These are phyloP conservation scores for Sturnira hondurensis DNA, from an alignment of 2,113 vertebrate genomes.

Conservation along the genomic window DNA sequence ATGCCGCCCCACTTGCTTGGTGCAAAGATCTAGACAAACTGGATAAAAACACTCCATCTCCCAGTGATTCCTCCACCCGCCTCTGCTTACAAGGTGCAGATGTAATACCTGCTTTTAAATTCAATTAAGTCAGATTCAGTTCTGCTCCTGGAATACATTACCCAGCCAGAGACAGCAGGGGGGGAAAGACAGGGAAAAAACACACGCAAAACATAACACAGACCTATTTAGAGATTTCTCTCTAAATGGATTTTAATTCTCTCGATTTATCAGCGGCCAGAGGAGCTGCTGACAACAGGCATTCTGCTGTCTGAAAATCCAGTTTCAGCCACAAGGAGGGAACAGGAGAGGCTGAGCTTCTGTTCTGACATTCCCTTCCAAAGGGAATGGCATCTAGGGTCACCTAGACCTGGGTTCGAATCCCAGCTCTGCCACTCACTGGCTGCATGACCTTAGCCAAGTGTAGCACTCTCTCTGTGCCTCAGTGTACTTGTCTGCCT, in stretches of 20 bases:
- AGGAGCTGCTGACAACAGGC: constrained; percentile 36
- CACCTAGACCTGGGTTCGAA: not conserved
- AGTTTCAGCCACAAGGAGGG: not conserved
- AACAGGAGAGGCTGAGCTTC: not conserved
- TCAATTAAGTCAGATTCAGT: constrained; percentile 83
- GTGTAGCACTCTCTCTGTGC: not conserved
- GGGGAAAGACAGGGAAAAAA: not conserved
- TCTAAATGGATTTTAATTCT: constrained; percentile 77
- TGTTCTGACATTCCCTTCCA: not conserved
- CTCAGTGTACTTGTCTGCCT: not conserved
- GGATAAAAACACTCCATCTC: constrained; percentile 69
- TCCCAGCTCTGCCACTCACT: not conserved
- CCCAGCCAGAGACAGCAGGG: constrained; percentile 77
- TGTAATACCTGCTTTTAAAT: constrained; percentile 85
- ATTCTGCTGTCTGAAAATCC: not conserved
- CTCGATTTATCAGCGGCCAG: constrained; percentile 58
- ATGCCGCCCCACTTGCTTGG: constrained; percentile 57
- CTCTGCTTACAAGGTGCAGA: constrained; percentile 74
- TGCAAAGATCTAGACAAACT: constrained; percentile 62
- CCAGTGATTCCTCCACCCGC: constrained; percentile 51
- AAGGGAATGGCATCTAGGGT: fast-evolving
- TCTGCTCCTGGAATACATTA: constrained; percentile 80
- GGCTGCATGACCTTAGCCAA: not conserved
- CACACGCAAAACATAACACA: constrained; percentile 43
- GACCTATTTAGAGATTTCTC: constrained; percentile 75